Percentiles rank a stretch among this genome's conserved stretches.
phyloP scores from a whole-genome alignment of 2,888 invertebrate genomes.

The Dasypolia templi region DNA sequence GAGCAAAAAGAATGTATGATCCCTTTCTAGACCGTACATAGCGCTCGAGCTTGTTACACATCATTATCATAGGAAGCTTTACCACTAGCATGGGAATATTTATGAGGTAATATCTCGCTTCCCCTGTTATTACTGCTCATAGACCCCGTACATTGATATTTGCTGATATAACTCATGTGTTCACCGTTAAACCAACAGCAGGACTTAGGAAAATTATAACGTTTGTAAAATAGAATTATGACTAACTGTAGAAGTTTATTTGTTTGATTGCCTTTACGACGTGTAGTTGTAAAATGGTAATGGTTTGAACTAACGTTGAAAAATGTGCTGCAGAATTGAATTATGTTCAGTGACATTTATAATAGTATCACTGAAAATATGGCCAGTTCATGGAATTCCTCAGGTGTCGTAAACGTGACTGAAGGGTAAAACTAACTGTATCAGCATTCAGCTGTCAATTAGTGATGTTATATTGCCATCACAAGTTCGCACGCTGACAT shows the following conservation, averaged over 20 bases:
- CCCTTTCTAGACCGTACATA: too few relatives aligned
- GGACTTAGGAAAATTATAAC: constrained; percentile 62
- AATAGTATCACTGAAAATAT: constrained; percentile 29
- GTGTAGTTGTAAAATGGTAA: constrained; percentile 19
- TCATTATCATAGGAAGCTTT: constrained; percentile 69
- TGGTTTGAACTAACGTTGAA: constrained; percentile 6
- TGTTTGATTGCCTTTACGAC: constrained; percentile 40
- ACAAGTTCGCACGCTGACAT: constrained; percentile 5
- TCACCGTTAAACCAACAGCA: constrained; percentile 62
- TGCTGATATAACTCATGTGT: constrained; percentile 60
- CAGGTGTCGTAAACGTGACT: constrained; percentile 38
- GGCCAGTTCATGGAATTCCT: constrained; percentile 35
- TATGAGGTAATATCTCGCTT: constrained; percentile 69
- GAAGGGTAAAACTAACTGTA: constrained; percentile 39
- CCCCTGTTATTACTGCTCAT: constrained; percentile 65
- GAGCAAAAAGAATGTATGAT: too few relatives aligned
- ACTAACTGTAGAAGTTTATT: constrained; percentile 29
- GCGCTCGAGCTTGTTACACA: constrained; percentile 63
- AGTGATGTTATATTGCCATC: constrained; percentile 49
- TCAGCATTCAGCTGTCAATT: constrained; percentile 51
- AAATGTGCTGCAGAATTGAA: constrained; percentile 28
- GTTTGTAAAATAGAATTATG: constrained; percentile 52
- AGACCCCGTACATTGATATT: constrained; percentile 56
- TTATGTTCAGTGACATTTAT: constrained; percentile 26
- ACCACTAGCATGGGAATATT: constrained; percentile 65